These are phyloP conservation scores for Marmota monax DNA, from an alignment of 2,113 vertebrate species.

Conservation along the genomic window DNA sequence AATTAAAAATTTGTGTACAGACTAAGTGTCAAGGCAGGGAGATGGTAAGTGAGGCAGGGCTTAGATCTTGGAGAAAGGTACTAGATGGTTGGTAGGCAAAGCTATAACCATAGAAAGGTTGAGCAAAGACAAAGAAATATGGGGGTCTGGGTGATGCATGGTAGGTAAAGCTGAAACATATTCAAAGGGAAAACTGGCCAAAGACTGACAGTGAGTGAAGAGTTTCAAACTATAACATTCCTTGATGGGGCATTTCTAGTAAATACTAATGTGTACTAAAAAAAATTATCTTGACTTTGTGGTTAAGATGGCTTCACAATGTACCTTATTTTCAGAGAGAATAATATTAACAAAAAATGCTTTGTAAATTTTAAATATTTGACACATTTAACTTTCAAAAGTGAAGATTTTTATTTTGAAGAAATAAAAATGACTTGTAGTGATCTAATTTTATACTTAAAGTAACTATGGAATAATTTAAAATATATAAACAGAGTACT, in stretches of 20 bases:
- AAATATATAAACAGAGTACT: background rate
- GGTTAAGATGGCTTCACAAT: background rate
- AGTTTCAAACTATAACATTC: background rate
- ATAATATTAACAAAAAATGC: constrained; percentile 6
- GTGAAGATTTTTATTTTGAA: constrained; percentile 24
- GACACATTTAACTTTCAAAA: background rate
- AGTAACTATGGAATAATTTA: background rate
- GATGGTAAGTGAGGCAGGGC: background rate
- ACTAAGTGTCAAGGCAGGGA: background rate
- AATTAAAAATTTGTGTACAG: background rate
- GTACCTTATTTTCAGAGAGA: constrained; percentile 33
- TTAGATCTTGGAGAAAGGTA: background rate
- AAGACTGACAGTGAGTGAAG: no score
- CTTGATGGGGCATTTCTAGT: background rate
- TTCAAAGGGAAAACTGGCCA: background rate
- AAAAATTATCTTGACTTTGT: background rate
- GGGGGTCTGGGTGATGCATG: accelerated
- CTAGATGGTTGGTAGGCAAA: background rate
- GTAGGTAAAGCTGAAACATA: background rate
- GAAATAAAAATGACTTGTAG: background rate
- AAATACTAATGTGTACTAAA: background rate
- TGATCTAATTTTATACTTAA: constrained; percentile 47
- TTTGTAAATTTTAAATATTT: constrained; percentile 56
- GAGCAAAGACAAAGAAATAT: background rate
- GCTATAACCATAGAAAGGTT: background rate